Evolutionary conservation across 1,140 invertebrate genomes (phyloP).

Genomic region (Euwallacea fornicatus): DNA sequence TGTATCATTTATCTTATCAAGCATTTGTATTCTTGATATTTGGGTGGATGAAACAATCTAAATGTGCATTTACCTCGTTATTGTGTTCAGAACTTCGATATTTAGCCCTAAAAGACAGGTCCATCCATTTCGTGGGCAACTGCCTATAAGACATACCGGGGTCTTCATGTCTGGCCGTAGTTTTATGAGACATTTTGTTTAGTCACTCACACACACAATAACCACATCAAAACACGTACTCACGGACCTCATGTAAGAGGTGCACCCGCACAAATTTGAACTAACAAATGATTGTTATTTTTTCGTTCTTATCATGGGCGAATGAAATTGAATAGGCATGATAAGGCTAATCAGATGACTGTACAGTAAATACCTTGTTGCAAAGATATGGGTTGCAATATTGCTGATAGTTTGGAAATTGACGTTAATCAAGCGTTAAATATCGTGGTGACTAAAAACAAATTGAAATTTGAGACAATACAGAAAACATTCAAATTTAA

Average conservation of each 20-base stretch:
- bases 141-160: too few species aligned
- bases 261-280: too few species aligned
- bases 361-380: background rate
- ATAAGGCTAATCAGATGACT: slow-evolving; percentile 5
- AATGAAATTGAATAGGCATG: background rate
- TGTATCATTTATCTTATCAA: background rate
- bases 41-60: slow-evolving; percentile 1
- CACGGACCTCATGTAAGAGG: too few species aligned
- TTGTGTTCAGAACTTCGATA: background rate
- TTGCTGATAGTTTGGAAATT: background rate
- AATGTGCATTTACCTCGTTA: background rate
- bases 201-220: too few species aligned
- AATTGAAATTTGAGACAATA: too few species aligned
- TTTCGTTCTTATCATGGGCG: background rate
- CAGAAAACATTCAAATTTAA: too few species aligned
- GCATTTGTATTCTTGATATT: background rate
- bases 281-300: too few species aligned
- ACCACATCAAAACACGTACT: too few species aligned
- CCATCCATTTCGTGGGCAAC: too few species aligned
- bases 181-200: too few species aligned
- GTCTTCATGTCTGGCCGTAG: too few species aligned
- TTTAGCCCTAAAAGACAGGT: too few species aligned
- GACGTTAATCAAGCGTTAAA: slow-evolving; percentile 1
- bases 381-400: background rate
- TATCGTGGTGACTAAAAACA: background rate